Evolutionary conservation across 1,140 invertebrate genomes (phyloP).

Genomic region (Eufriesea mexicana): DNA sequence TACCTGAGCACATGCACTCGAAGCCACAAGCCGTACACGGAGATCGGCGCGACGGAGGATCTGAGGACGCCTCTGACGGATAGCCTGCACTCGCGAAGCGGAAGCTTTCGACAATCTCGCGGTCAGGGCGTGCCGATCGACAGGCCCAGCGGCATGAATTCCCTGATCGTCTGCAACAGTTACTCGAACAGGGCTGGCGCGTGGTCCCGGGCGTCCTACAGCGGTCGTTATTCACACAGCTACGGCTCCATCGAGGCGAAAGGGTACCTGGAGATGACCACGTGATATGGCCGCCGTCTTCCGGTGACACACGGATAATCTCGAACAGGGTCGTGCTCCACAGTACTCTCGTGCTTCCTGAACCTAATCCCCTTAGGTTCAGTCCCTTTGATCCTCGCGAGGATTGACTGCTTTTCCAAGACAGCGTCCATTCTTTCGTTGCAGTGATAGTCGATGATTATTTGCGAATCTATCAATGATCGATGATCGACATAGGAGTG

Average conservation of each 20-base stretch:
- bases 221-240: slow-evolving; percentile 82
- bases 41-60: slow-evolving; percentile 71
- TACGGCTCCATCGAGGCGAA: slow-evolving; percentile 83
- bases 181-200: slow-evolving; percentile 88
- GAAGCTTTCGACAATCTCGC: slow-evolving; percentile 38
- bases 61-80: slow-evolving; percentile 72
- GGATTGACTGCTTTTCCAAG: too few species aligned
- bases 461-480: too few species aligned
- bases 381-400: too few species aligned
- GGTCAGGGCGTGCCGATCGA: slow-evolving; percentile 69
- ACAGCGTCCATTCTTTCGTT: neutral
- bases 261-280: slow-evolving; percentile 76
- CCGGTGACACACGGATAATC: neutral
- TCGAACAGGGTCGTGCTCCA: slow-evolving; percentile 3
- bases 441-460: too few species aligned
- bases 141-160: slow-evolving; percentile 87
- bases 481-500: too few species aligned
- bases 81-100: slow-evolving; percentile 62
- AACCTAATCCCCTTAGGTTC: neutral
- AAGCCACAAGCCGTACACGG: slow-evolving; percentile 77
- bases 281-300: slow-evolving; percentile 63
- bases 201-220: slow-evolving; percentile 82
- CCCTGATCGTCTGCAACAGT: slow-evolving; percentile 88
- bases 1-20: slow-evolving; percentile 77
- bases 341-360: neutral